Evolutionary conservation across 2,797 vertebrate species (phyloP).

Genomic region (Pristis pectinata): DNA sequence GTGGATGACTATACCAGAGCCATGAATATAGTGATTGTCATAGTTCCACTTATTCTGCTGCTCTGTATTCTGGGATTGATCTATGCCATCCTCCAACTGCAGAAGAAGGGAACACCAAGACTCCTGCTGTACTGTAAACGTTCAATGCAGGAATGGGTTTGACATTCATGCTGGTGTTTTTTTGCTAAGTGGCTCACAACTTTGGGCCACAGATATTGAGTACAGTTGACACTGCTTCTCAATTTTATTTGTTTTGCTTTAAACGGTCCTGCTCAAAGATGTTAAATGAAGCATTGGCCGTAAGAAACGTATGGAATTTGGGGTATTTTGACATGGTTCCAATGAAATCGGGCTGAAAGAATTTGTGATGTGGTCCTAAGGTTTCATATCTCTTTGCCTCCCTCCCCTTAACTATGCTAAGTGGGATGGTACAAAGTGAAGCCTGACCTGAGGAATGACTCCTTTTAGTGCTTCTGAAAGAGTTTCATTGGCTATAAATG

Average conservation of each 20-base stretch:
- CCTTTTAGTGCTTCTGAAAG: neutral
- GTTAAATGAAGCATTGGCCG: neutral
- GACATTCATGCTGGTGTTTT: slow-evolving; percentile 47
- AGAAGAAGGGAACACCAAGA: slow-evolving; percentile 82
- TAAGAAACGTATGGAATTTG: slow-evolving; percentile 4
- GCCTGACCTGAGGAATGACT: neutral
- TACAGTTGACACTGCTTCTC: slow-evolving; percentile 28
- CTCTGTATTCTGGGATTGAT: slow-evolving; percentile 77
- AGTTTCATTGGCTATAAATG: neutral
- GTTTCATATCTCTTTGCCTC: neutral
- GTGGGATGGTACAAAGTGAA: slow-evolving; percentile 15
- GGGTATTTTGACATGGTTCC: slow-evolving; percentile 18
- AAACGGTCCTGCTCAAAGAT: slow-evolving; percentile 14
- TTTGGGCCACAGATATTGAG: slow-evolving; percentile 23
- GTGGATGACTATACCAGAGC: slow-evolving; percentile 68
- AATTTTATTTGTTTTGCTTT: slow-evolving; percentile 33
- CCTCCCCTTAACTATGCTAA: neutral
- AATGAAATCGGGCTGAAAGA: slow-evolving; percentile 17
- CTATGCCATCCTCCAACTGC: slow-evolving; percentile 80
- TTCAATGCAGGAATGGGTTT: slow-evolving; percentile 96
- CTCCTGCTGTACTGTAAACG: slow-evolving; percentile 92
- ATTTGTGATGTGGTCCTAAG: slow-evolving; percentile 32
- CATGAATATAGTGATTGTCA: slow-evolving; percentile 80
- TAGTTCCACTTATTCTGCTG: slow-evolving; percentile 78
- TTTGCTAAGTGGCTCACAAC: neutral